Conservation (phyloP, 2,113 vertebrate genomes). For the Perognathus longimembris region DNA sequence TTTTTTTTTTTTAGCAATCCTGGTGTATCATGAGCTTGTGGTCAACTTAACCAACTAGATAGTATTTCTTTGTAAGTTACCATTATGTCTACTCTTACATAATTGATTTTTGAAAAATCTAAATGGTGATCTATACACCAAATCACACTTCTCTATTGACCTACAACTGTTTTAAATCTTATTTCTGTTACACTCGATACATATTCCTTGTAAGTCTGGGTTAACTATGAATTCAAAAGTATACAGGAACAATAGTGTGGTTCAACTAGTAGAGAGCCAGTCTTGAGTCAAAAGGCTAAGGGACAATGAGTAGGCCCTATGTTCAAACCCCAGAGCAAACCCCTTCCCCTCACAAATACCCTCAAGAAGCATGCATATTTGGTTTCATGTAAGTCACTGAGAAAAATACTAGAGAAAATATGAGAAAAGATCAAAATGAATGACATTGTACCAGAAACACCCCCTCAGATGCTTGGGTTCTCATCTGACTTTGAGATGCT, state of each 20-base stretch:
- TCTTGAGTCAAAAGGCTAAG: too few species aligned
- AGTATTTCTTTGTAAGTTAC: slow-evolving; percentile 6
- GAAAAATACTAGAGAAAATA: not conserved
- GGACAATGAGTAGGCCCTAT: too few species aligned
- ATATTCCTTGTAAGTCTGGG: not conserved
- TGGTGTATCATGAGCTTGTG: not conserved
- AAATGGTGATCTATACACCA: not conserved
- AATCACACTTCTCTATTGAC: not conserved
- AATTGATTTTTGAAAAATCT: not conserved
- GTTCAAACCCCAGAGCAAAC: too few species aligned
- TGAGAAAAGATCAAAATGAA: not conserved
- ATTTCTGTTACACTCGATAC: not conserved
- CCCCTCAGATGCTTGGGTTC: not conserved
- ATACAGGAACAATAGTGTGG: too few species aligned
- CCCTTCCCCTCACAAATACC: too few species aligned
- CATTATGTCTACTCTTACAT: not conserved
- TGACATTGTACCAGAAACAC: not conserved
- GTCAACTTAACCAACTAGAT: not conserved
- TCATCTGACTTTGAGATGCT: not conserved
- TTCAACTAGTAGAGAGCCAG: too few species aligned
- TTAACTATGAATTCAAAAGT: slow-evolving; percentile 1
- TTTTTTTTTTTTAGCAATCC: not conserved
- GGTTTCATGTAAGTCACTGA: slow-evolving; percentile 42
- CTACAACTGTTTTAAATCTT: not conserved
- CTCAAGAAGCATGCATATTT: not conserved